Percentiles rank a stretch among this genome's conserved stretches.
Conservation (phyloP, 1,140 invertebrate genomes). For the Harpegnathos saltator region DNA sequence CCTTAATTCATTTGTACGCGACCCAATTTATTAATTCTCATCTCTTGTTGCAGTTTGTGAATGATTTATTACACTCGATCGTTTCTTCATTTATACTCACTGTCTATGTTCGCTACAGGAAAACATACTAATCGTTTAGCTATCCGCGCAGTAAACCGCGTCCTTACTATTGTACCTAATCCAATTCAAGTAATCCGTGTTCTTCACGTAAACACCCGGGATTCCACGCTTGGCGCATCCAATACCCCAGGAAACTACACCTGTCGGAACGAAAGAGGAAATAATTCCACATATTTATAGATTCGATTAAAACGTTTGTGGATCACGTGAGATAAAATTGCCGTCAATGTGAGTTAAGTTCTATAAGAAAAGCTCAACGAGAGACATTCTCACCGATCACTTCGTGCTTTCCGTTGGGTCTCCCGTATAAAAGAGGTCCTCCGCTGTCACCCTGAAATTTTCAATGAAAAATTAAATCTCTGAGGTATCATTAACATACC, state of each 20-base stretch:
- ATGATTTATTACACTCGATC: too few species aligned
- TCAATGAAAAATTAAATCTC: too few species aligned
- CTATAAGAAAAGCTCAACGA: not conserved
- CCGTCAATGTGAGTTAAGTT: not conserved
- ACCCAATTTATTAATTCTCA: too few species aligned
- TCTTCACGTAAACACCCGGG: constrained; percentile 88
- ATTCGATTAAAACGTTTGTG: not conserved
- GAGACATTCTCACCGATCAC: constrained; percentile 82
- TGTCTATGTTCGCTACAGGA: not conserved
- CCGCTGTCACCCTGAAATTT: constrained; percentile 89
- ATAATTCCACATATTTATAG: not conserved
- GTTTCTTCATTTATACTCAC: constrained; percentile 16
- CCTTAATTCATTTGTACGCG: too few species aligned
- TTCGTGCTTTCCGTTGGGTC: constrained; percentile 82
- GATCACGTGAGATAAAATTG: too few species aligned
- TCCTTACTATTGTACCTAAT: constrained; percentile 83
- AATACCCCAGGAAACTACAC: constrained; percentile 87
- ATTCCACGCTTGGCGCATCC: constrained; percentile 87
- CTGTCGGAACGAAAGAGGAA: constrained; percentile 50
- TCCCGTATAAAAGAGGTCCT: constrained; percentile 84
- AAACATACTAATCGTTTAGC: constrained; percentile 42
- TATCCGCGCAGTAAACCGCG: constrained; percentile 77
- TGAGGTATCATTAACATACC: not conserved
- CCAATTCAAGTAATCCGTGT: constrained; percentile 87
- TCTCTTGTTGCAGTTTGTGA: too few species aligned